Base-by-base conservation (phyloP, 2,797 vertebrate genomes). In the Anguilla pacifica region DNA sequence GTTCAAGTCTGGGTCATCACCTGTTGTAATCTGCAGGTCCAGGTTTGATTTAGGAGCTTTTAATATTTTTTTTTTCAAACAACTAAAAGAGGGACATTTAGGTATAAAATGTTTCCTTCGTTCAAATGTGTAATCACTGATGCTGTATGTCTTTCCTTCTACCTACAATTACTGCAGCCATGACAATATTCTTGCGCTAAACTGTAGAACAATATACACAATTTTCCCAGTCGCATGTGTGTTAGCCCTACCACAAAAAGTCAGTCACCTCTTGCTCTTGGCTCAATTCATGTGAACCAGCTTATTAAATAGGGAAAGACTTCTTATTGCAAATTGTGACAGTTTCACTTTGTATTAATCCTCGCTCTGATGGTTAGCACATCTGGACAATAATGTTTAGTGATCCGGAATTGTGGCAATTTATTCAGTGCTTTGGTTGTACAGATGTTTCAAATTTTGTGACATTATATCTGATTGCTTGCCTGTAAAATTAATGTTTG, bases 361-460 rank as follows among this genome's bases (percentile, higher is more conserved):
- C 61, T 22, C 17, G 61, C 61, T 22, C 61, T 64, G 61, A 64
- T 64, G 61, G 17, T 64, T 25, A 64, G 61, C 61, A 1, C 61
- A 64, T 64, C 61, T 64, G 22, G 22, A 5, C 61, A 19, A 22
- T 64, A 64, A 64, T 64, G 61, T 25, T 64, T 64, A 64, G 61
- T 25, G 61, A 25, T 64, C 61, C 61, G 25, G 61, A 64, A 64
- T 25, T 22, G 61, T 64, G 61, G 17, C 17, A 61, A 61, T 61
- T 61, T 61, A 61, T 25, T 64, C 61, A 22, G 61, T 64, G 61
- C 6, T 25, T 64, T 64, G 61, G 6, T 64, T 25, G 15, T 64
- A 22, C 61, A 64, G 61, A 64, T 64, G 61, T 64, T 64, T 64
- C 61, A 64, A 64, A 64, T 64, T 64, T 64, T 64, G 61, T 64